Evolutionary conservation across 2,797 vertebrate species (phyloP).

Genomic region (Protonibea diacanthus): DNA sequence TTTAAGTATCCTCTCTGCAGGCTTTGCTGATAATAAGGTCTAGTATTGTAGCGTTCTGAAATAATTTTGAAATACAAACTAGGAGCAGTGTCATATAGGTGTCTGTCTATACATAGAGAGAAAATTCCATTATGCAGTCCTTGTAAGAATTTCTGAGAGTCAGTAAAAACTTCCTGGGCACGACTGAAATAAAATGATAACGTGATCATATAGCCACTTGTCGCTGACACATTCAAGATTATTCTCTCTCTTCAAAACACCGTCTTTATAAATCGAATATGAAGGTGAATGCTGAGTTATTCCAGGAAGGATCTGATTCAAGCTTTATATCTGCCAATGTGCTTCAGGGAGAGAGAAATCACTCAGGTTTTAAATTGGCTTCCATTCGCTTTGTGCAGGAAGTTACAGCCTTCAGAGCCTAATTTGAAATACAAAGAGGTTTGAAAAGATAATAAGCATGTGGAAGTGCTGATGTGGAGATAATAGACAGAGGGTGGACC

Average conservation of each 20-base stretch:
- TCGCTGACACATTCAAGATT: constrained; percentile 28
- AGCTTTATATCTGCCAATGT: constrained; percentile 39
- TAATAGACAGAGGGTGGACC: constrained; percentile 38
- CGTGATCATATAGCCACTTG: neutral
- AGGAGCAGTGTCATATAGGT: neutral
- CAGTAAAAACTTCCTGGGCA: constrained; percentile 21
- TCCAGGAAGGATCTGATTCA: constrained; percentile 51
- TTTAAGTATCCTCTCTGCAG: neutral
- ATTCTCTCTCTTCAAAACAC: constrained; percentile 50
- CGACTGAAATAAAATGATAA: constrained; percentile 37
- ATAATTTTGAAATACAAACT: constrained; percentile 15
- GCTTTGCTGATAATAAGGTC: neutral
- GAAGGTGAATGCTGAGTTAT: constrained; percentile 43
- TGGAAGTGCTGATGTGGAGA: constrained; percentile 54
- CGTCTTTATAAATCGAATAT: constrained; percentile 48
- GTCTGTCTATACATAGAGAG: constrained; percentile 2
- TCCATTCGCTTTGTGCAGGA: constrained; percentile 47
- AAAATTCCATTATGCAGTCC: constrained; percentile 15
- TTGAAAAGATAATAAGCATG: constrained; percentile 57
- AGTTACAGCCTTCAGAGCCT: constrained; percentile 47
- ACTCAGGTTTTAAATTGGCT: constrained; percentile 72
- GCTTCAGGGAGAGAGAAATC: constrained; percentile 60
- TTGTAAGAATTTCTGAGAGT: constrained; percentile 13
- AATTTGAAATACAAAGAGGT: constrained; percentile 69
- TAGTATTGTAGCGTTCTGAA: neutral